Conservation (phyloP, 2,797 vertebrate genomes). For the Characodon lateralis region DNA sequence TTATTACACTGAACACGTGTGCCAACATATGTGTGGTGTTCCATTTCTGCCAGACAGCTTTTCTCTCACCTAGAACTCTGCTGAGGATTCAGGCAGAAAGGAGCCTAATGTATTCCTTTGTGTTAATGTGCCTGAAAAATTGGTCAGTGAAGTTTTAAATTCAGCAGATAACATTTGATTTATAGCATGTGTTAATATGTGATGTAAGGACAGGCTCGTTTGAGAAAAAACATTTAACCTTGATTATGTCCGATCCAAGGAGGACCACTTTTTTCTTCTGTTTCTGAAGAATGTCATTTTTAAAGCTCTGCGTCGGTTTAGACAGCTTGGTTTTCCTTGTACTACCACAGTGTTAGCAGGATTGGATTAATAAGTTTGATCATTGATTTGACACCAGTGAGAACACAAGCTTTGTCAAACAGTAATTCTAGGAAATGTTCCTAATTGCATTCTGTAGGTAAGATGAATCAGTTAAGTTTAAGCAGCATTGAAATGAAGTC, state of each 20-base stretch:
- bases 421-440: background rate
- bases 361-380: constrained; percentile 31
- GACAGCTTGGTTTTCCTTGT: background rate
- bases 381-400: constrained; percentile 38
- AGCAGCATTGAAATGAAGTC: background rate
- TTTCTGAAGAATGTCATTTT: background rate
- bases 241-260: constrained; percentile 4
- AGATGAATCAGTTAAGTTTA: constrained; percentile 7
- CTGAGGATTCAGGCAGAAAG: constrained; percentile 43
- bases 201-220: constrained; percentile 3
- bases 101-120: constrained; percentile 37
- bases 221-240: constrained; percentile 17
- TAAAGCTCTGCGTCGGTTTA: background rate
- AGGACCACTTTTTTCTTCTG: background rate
- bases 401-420: background rate
- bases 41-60: constrained; percentile 40
- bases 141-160: constrained; percentile 40
- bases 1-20: constrained; percentile 34
- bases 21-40: constrained; percentile 50
- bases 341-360: background rate
- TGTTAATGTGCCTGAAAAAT: constrained; percentile 54
- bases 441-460: constrained; percentile 3
- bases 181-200: background rate
- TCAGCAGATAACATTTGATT: constrained; percentile 16
- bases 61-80: constrained; percentile 25